Evolutionary conservation across 2,113 vertebrate species (phyloP), one percentile per base, ranked within the genome.

Genomic region (Macquaria australasica): DNA sequence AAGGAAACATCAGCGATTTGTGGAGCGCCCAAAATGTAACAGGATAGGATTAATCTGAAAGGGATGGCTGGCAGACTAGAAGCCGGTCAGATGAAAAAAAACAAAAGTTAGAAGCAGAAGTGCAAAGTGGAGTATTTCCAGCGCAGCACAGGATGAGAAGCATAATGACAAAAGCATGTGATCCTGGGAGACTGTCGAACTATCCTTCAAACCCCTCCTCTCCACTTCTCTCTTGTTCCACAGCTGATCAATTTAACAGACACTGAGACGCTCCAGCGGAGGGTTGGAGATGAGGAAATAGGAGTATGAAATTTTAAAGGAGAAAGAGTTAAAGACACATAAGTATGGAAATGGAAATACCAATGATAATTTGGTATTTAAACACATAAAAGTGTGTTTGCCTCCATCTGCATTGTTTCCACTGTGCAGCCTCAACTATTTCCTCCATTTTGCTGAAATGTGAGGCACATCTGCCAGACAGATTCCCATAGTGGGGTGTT

Each of bases 391-490:
- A 77, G 18, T 18, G 43, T 72, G 71, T 62, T 82, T 77, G 34
- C 50, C 21, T 78, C 68, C 66, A 63, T 87, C 73, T 82, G 86
- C 68, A n/a, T 50, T 48, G 43, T 70, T 34, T 89, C 67, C 66
- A 59, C 34, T 84, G 23, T 63, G 71, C 16, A 53, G 85, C n/a
- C 45, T 88, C 71, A 85, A 82, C 59, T 78, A 83, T 79, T 90
- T 85, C 86, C 81, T 84, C 81, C 78, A 90, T 89, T 93, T 91
- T 90, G 76, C 81, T 72, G 4, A 50, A 79, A 62, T 78, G 62
- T 73, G 53, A 56, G 62, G 45, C 77, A 91, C 93, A 95, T 92
- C 88, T 94, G 93, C 81, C 79, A 88, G 79, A 93, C 93, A 94
- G 87, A 93, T 93, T 93, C 77, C 80, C 64, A 63, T n/a, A 45